Percentiles rank a stretch among this genome's conserved stretches.
These are phyloP conservation scores for Stratiolaelaps scimitus DNA, from an alignment of 1,140 invertebrate species.

Conservation along the genomic window DNA sequence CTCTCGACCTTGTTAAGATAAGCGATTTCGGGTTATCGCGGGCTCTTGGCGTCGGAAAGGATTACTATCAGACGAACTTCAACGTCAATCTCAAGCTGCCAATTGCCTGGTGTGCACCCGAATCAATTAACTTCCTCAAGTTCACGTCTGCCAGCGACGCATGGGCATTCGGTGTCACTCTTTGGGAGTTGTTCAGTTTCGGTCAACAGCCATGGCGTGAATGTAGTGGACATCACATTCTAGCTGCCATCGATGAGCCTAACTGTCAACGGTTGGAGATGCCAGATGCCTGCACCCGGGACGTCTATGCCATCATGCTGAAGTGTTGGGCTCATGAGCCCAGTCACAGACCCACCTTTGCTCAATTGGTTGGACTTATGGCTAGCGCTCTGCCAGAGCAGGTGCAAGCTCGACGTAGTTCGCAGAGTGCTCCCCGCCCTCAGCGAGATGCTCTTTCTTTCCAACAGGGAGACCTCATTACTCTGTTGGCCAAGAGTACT, in stretches of 20 bases:
- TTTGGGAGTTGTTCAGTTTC: constrained; percentile 99
- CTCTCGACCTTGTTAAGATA: constrained; percentile 82
- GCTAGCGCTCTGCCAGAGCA: constrained; percentile 31
- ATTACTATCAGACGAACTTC: constrained; percentile 98
- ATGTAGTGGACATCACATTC: constrained; percentile 79
- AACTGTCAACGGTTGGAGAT: constrained; percentile 68
- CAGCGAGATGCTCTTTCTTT: background rate
- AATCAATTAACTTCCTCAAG: constrained; percentile 86
- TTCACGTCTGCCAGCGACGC: constrained; percentile 94
- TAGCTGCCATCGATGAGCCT: constrained; percentile 88
- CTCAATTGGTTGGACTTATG: constrained; percentile 50
- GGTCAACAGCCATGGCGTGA: constrained; percentile 96
- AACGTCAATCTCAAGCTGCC: constrained; percentile 93
- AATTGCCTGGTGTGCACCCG: constrained; percentile 97
- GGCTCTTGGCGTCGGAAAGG: constrained; percentile 89
- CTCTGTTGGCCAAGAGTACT: constrained; percentile 12
- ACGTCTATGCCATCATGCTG: constrained; percentile 81
- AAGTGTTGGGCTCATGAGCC: constrained; percentile 78
- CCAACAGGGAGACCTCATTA: background rate
- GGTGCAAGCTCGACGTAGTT: constrained; percentile 7
- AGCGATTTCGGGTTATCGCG: constrained; percentile 92
- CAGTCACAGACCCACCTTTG: constrained; percentile 69
- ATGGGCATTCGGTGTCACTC: constrained; percentile 93
- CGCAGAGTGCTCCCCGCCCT: background rate
- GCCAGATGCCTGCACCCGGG: constrained; percentile 84